A percentile compares a stretch with the other conserved stretches of the same genome.
phyloP scores from a whole-genome alignment of 2,797 vertebrate species.

The Gallinago solitaria region DNA sequence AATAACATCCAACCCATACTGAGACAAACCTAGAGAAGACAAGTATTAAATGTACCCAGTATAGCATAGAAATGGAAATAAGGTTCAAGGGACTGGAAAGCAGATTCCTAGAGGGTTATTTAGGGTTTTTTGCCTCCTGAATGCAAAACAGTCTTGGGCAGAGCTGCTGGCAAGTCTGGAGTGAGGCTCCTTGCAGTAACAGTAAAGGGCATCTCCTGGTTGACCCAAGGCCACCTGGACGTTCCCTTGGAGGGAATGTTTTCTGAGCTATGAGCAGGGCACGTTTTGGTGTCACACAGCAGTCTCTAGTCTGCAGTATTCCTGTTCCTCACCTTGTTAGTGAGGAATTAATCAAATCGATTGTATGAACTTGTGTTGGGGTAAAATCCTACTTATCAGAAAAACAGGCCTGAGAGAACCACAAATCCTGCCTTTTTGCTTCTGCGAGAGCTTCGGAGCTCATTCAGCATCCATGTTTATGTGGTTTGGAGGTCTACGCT shows the following conservation, averaged over 20 bases:
- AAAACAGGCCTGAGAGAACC: not conserved
- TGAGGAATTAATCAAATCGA: not conserved
- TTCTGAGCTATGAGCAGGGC: not conserved
- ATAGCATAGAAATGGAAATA: not conserved
- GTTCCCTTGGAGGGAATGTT: not conserved
- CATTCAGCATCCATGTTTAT: fast-evolving
- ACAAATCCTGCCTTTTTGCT: not conserved
- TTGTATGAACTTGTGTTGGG: not conserved
- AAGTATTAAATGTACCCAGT: not conserved
- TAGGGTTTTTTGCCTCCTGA: not conserved
- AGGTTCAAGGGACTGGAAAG: not conserved
- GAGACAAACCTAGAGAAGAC: not conserved
- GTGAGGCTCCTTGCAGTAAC: not conserved
- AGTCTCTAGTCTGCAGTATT: not conserved
- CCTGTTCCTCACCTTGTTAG: not conserved
- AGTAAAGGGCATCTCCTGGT: not conserved
- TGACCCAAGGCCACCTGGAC: not conserved
- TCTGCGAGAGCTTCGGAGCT: not conserved
- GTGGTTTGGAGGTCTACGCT: not conserved
- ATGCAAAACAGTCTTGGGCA: not conserved
- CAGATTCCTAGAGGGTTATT: not conserved
- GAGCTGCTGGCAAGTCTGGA: not conserved
- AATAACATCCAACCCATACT: not conserved
- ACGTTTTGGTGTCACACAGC: fast-evolving
- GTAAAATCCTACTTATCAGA: not conserved